Evolutionary conservation across 2,888 invertebrate species (phyloP), one percentile per base, ranked within the genome.

Genomic region (Neocrepidodera transversa): DNA sequence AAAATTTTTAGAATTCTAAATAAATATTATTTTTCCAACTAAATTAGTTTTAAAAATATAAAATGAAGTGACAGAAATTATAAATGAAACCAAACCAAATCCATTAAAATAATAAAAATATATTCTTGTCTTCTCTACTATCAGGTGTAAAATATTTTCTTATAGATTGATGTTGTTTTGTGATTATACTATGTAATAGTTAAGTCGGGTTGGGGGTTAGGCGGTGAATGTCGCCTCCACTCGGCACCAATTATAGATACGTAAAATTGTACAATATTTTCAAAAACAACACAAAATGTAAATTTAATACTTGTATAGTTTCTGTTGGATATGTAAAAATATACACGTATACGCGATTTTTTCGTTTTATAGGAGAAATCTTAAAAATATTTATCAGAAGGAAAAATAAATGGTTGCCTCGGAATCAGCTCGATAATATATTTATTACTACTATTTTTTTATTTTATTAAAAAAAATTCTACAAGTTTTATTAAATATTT

Each of bases 221-320:
- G n/a, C n/a, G n/a, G n/a, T n/a, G n/a, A n/a, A n/a, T n/a, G n/a
- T n/a, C n/a, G 16, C 53, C 38, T 57, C 42, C 59, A 63, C 71
- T 72, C 68, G 68, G 62, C 65, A 70, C 71, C 71, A 74, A 73
- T 74, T 75, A 52, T 60, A 79, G 75, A 79, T 79, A 79, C 79
- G 79, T 79, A 79, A 79, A 74, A 74, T 76, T 78, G 79, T 79
- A 79, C 79, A 79, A 79, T 79, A 79, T 77, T 74, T 74, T 71
- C 69, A 65, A 69, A n/a, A 67, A 68, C 68, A 60, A 65, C 63
- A 69, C 66, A 71, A 68, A 69, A 67, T 71, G 73, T 74, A 71
- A 73, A 74, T 70, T 70, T 60, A 67, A 63, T 51, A 62, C 56
- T 65, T 69, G 69, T 69, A 60, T 68, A 71, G 66, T 73, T 70